Conservation (phyloP, 1,140 invertebrate genomes). For the Euglossa dilemma region DNA sequence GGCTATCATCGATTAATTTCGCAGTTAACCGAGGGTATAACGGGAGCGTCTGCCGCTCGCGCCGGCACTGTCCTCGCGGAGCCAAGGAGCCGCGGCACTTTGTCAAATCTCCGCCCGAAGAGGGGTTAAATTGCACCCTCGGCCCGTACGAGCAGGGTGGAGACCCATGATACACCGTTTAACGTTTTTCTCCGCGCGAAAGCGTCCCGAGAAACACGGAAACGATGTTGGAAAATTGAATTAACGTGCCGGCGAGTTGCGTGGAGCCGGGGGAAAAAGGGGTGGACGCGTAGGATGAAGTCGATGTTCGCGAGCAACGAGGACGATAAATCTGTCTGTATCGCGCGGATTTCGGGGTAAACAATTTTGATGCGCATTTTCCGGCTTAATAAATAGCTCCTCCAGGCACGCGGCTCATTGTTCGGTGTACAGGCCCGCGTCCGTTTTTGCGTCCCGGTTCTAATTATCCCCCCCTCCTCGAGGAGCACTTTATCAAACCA, state of each 20-base stretch:
- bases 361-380: conserved; percentile 21
- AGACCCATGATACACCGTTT: conserved; percentile 2
- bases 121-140: conserved; percentile 10
- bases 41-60: not conserved
- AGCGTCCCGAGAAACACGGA: not conserved
- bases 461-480: not conserved
- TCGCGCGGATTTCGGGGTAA: conserved; percentile 17
- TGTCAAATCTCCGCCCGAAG: conserved; percentile 13
- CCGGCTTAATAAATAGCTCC: conserved; percentile 45
- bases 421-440: not conserved
- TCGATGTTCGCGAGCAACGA: conserved; percentile 44
- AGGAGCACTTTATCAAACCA: not conserved
- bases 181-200: not conserved
- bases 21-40: conserved; percentile 4
- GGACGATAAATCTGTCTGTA: conserved; percentile 40
- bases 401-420: not conserved
- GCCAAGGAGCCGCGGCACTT: not conserved
- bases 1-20: conserved; percentile 45
- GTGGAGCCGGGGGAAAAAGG: not conserved
- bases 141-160: not conserved
- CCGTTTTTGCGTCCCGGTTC: not conserved
- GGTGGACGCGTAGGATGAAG: conserved; percentile 29
- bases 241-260: not conserved
- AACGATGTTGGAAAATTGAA: not conserved
- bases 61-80: not conserved